Evolutionary conservation across 1,140 invertebrate genomes (phyloP), one percentile per base, ranked within the genome.

Genomic region (Andricus grossulariae): DNA sequence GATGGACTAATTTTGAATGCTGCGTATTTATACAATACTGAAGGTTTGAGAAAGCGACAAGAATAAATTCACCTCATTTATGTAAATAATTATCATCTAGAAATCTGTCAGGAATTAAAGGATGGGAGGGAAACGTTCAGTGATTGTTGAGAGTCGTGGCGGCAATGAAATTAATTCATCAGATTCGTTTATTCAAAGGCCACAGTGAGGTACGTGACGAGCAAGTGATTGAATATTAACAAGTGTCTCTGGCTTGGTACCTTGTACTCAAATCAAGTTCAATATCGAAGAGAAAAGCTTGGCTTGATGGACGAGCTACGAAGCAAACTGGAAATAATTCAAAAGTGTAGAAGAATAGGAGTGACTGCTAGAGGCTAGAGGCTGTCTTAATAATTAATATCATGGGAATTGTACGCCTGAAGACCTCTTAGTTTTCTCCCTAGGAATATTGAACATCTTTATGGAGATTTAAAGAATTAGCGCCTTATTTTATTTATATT

Each of bases 131-230:
- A 60, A 7, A 60, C 4, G 57, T 66, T 66, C 25, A 10, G 18
- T 39, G 16, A 16, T 66, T 6, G 39, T 45, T 45, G 39, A 45
- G 32, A 66, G 39, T 66, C 25, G 60, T 25, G 60, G 32, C 6
- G 60, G 60, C 60, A 39, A 39, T 25, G 60, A 66, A 66, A 66
- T 39, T 66, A 66, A 66, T 66, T 66, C 32, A 66, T 66, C 32
- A n/a, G 60, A 66, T 66, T 66, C 60, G 25, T 66, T 66, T 66
- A 66, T 66, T 66, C 32, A 66, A 66, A 66, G 39, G 60, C 60
- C 25, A 66, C 60, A 66, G 25, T 32, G 60, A 45, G 60, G 15
- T 39, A 66, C 60, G 60, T 66, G 60, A 39, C 13, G 60, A 66
- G 60, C 45, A 39, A 66, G 60, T n/a, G 60, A 66, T 66, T 66